Evolutionary conservation across 2,113 vertebrate species (phyloP).

Genomic region (Oplegnathus fasciatus): DNA sequence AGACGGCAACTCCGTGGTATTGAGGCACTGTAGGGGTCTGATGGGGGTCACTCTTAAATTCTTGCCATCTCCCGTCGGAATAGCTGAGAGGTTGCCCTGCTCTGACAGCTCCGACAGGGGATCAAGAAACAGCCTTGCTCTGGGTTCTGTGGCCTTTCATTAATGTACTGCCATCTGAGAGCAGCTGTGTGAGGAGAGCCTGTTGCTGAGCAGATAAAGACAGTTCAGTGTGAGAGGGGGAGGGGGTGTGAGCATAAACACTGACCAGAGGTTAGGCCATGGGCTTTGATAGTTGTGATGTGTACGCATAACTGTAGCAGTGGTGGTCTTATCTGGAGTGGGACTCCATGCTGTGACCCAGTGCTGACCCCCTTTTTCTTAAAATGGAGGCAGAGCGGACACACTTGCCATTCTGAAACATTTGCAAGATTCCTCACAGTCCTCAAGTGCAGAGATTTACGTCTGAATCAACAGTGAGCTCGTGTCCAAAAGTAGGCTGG

Average conservation of each 20-base stretch:
- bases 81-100: constrained; percentile 57
- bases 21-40: background rate
- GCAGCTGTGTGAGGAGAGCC: constrained; percentile 71
- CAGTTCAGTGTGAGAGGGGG: constrained; percentile 43
- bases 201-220: constrained; percentile 83
- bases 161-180: constrained; percentile 73
- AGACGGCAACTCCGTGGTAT: constrained; percentile 24
- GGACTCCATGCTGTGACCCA: constrained; percentile 29
- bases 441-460: constrained; percentile 49
- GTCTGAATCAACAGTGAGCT: constrained; percentile 32
- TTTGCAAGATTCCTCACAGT: constrained; percentile 68
- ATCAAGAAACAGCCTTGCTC: constrained; percentile 51
- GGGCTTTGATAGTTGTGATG: constrained; percentile 62
- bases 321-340: constrained; percentile 68
- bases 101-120: constrained; percentile 50
- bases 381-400: constrained; percentile 25
- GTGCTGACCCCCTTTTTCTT: constrained; percentile 20
- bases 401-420: constrained; percentile 54
- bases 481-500: background rate
- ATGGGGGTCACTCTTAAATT: constrained; percentile 39
- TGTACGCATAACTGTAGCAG: constrained; percentile 29
- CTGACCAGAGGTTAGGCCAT: constrained; percentile 52
- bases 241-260: constrained; percentile 58
- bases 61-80: constrained; percentile 39
- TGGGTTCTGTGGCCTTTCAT: constrained; percentile 61